phyloP scores from a whole-genome alignment of 30 jellyfish, hydroid and myxozoan genomes.

The Aurelia sp. region DNA sequence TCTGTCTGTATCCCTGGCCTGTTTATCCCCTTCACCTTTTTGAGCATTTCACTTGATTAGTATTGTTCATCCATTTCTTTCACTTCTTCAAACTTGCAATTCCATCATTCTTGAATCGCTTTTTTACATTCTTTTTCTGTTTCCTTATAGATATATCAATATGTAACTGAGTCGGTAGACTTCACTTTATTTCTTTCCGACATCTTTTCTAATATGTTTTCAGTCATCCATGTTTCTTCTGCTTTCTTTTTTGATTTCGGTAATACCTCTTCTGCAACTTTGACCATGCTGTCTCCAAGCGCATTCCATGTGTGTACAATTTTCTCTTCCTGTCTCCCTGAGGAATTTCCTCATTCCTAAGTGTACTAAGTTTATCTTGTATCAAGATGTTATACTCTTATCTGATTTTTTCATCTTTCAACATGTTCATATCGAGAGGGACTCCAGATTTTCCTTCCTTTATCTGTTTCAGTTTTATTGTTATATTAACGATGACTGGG shows the following conservation, averaged over 20 bases:
- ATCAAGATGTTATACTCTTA: too few species aligned
- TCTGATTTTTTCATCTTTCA: too few species aligned
- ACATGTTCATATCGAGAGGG: too few species aligned
- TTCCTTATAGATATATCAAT: background rate
- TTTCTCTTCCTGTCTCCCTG: too few species aligned
- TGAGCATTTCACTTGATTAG: constrained; percentile 35
- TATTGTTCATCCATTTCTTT: constrained; percentile 22
- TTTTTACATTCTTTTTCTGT: background rate
- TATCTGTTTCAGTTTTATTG: too few species aligned
- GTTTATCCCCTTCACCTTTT: constrained; percentile 23
- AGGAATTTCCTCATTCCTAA: too few species aligned
- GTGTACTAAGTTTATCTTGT: too few species aligned
- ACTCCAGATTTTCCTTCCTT: too few species aligned
- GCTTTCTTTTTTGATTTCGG: background rate
- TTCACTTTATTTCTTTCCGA: constrained; percentile 17
- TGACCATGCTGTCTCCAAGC: too few species aligned
- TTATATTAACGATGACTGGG: too few species aligned
- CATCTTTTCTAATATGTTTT: constrained; percentile 25
- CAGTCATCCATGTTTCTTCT: constrained; percentile 33
- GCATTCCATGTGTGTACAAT: too few species aligned
- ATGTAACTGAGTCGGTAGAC: background rate
- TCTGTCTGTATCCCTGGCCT: constrained; percentile 14
- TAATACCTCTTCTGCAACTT: too few species aligned
- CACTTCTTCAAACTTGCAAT: constrained; percentile 12
- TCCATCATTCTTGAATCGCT: background rate